Evolutionary conservation across 2,113 vertebrate species (phyloP).

Genomic region (Chinchilla lanigera): DNA sequence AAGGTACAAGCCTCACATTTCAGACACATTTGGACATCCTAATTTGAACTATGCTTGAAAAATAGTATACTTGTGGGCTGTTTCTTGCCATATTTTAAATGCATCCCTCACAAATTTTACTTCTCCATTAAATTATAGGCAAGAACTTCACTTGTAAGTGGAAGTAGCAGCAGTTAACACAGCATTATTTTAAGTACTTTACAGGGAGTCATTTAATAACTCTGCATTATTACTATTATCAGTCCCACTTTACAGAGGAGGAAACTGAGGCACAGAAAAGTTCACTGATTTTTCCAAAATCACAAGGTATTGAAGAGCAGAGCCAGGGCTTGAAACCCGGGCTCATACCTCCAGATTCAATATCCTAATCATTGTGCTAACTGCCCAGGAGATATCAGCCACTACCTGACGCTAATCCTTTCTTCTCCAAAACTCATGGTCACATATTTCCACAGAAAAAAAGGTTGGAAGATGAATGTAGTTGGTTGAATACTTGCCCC

Average conservation of each 20-base stretch:
- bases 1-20: conserved; percentile 71
- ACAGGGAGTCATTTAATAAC: neutral
- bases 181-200: neutral
- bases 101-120: conserved; percentile 6
- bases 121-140: conserved; percentile 43
- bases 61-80: conserved; percentile 72
- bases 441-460: neutral
- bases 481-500: neutral
- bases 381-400: neutral
- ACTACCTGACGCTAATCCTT: neutral
- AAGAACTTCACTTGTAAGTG: conserved; percentile 46
- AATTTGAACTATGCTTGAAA: conserved; percentile 73
- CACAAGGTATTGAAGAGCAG: neutral
- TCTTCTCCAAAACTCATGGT: neutral
- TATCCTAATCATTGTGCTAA: neutral
- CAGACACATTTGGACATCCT: conserved; percentile 68
- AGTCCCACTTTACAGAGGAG: conserved; percentile 34
- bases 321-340: neutral
- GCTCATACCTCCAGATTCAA: neutral
- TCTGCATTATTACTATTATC: neutral
- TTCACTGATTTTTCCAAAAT: neutral
- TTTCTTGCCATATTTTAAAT: conserved; percentile 62
- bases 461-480: neutral
- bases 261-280: neutral
- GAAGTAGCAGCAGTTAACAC: neutral